Percentiles rank a stretch among this genome's conserved stretches.
These are phyloP conservation scores for Cygnus atratus DNA, from an alignment of 2,113 vertebrate genomes.

Conservation along the genomic window DNA sequence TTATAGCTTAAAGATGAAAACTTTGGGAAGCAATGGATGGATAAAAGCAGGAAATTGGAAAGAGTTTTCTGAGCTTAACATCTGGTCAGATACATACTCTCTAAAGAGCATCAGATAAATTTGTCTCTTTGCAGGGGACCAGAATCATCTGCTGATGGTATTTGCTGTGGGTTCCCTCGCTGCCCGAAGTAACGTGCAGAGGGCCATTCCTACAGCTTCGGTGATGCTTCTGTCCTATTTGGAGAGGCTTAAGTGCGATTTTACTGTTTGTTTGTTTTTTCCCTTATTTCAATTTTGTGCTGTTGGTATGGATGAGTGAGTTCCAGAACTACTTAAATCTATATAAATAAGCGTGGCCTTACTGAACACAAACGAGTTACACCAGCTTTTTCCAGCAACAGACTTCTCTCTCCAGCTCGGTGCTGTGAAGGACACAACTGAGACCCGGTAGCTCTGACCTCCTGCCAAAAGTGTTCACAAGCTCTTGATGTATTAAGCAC, in stretches of 20 bases:
- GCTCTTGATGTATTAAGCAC: background rate
- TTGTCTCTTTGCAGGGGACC: background rate
- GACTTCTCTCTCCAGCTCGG: background rate
- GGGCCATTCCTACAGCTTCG: background rate
- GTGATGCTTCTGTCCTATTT: background rate
- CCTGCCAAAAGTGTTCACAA: background rate
- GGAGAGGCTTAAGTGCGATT: background rate
- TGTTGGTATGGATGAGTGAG: background rate
- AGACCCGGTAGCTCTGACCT: background rate
- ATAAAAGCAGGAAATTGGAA: background rate
- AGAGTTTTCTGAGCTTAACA: background rate
- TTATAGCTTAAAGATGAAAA: background rate
- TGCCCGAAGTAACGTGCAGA: fast-evolving
- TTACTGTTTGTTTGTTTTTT: background rate
- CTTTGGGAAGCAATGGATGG: background rate
- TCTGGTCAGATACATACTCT: background rate
- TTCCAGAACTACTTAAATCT: background rate
- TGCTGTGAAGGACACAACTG: background rate
- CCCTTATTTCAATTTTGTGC: background rate
- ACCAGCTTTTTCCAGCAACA: background rate
- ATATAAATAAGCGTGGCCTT: background rate
- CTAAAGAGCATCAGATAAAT: background rate
- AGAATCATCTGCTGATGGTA: background rate
- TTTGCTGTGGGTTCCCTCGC: background rate
- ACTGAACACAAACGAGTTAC: fast-evolving